These are phyloP conservation scores for Meloe dianella DNA, from an alignment of 2,888 invertebrate genomes.

Conservation along the genomic window DNA sequence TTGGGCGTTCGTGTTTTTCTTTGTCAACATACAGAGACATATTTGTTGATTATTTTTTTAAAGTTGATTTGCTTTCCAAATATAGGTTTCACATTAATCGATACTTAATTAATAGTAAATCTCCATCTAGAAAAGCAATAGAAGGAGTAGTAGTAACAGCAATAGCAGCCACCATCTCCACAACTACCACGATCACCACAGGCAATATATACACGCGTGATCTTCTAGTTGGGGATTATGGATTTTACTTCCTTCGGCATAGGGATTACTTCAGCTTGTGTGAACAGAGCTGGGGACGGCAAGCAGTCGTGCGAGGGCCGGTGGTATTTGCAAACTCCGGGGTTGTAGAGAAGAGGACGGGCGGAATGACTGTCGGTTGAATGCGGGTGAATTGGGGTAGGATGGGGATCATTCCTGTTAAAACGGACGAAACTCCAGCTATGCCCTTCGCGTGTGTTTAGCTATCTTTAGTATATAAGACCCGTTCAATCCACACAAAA, in stretches of 20 bases:
- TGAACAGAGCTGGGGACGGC: slow-evolving; percentile 38
- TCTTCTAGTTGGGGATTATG: slow-evolving; percentile 47
- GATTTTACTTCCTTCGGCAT: slow-evolving; percentile 52
- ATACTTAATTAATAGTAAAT: slow-evolving; percentile 34
- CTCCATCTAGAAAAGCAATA: slow-evolving; percentile 9
- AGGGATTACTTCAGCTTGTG: slow-evolving; percentile 52
- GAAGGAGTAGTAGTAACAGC: neutral
- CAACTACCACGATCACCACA: slow-evolving; percentile 19
- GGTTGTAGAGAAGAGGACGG: slow-evolving; percentile 15
- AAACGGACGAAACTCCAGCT: slow-evolving; percentile 33
- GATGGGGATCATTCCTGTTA: slow-evolving; percentile 23
- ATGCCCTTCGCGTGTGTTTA: slow-evolving; percentile 27
- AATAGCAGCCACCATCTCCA: slow-evolving; percentile 1
- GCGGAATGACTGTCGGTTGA: slow-evolving; percentile 15
- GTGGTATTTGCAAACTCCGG: slow-evolving; percentile 35
- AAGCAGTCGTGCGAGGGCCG: slow-evolving; percentile 33
- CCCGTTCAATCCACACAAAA: slow-evolving; percentile 30
- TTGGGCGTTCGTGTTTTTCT: neutral
- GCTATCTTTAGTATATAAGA: slow-evolving; percentile 20
- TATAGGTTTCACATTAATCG: slow-evolving; percentile 16
- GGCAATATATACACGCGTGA: slow-evolving; percentile 32
- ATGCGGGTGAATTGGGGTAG: slow-evolving; percentile 12
- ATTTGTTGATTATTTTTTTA: neutral
- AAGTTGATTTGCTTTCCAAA: neutral
- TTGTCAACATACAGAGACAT: neutral